Evolutionary conservation across 2,888 invertebrate species (phyloP), one percentile per base, ranked within the genome.

Genomic region (Ophion ellenae): DNA sequence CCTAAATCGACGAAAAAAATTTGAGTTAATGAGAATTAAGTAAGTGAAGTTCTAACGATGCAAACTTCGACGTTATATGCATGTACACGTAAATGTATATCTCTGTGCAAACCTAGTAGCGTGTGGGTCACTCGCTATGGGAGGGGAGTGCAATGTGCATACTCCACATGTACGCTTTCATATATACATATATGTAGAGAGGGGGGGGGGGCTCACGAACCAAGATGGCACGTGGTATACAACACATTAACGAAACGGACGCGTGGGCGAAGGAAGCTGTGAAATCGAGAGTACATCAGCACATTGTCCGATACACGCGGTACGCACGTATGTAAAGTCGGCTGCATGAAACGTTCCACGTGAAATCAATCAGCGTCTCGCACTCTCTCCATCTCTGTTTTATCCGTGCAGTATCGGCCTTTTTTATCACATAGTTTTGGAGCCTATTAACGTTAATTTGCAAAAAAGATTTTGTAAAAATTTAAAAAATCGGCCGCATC

Each of bases 231-330:
- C 76, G 69, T 57, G 59, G 74, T 61, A 36, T 61, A 47, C 67
- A 63, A 79, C 67, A 67, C 63, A 64, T 80, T 63, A 67, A 81
- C 75, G 74, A 81, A 45, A 24, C 28, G 17, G 9, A 40, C 63
- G 67, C 83, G 77, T 83, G 67, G 67, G 73, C 61, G 64, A 69
- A 78, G 53, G n/a, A 47, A 74, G 67, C 83, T 64, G 67, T 64
- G 73, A 83, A 83, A 83, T 83, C 63, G 73, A 73, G 78, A 84
- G 80, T 80, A 67, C 57, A 63, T 10, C 64, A 24, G 24, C 53
- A 24, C 53, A 71, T 45, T 53, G 53, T 45, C 67, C 59, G 67
- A 69, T 69, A 69, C 67, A 24, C 20, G 45, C 45, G 59, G 4
- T 20, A 69, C 59, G 57, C 45, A 47, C 14, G 36, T 69, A 59